Base-by-base conservation (phyloP, 2,888 invertebrate species). In the Protonemura montana region DNA sequence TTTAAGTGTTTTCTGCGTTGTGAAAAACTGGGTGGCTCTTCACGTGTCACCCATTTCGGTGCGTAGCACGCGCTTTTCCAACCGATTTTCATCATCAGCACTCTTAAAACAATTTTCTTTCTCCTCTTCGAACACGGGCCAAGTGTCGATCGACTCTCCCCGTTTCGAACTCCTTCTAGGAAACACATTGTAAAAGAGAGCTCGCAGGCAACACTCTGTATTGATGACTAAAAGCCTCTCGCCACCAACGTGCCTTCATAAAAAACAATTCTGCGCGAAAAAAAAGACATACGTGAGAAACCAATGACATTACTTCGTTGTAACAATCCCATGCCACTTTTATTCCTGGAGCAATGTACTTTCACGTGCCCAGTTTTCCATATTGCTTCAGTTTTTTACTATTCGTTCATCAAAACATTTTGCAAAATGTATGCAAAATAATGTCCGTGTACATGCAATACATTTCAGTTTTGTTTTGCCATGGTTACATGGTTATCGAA, bases 41-140 rank as follows among this genome's bases (percentile, higher is more conserved):
- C 59, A 59, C 59, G 59, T 59, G 59, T 59, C 59, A 21, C 59
- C 59, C 1, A 10, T 59, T 59, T 59, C 21, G 16, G 1, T 13
- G 59, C 59, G 59, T 13, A 16, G 59, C 59, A 59, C 59, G 59
- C 59, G 59, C 59, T 21, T 59, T 59, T 59, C 59, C 59, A 59
- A 10, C 1, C 59, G 59, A 59, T 59, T 59, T 59, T 59, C 59
- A 59, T 59, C 59, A 59, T 59, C 59, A 59, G 59, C 59, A 59
- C 59, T 59, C 59, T 59, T 59, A 59, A 59, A 59, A 59, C 59
- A 59, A 59, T 59, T 59, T 59, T 59, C 59, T 59, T 59, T 3
- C 35, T 59, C 59, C 6, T 59, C 59, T 10, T 59, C 1, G 1
- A 59, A 10, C 59, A 59, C 21, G 59, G 3, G 35, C 35, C 59